Base-by-base conservation (phyloP, 2,797 vertebrate genomes). In the Kryptopterus vitreolus region DNA sequence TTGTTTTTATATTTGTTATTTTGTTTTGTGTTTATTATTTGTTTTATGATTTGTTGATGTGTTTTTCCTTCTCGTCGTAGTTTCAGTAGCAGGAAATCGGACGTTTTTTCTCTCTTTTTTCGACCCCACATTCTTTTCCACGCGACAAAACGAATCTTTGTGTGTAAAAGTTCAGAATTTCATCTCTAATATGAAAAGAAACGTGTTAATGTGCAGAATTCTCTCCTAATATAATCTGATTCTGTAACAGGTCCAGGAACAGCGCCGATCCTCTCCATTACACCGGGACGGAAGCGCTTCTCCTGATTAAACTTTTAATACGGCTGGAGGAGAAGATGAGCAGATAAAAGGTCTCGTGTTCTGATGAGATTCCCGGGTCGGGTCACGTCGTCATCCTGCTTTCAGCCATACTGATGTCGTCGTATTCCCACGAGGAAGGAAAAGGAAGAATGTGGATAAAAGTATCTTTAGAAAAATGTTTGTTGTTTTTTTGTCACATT, bases 311-410 rank as follows among this genome's bases (percentile, higher is more conserved):
- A 29, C n/a, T 73, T 71, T 61, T 46, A 50, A 68, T 50, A 62
- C 29, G n/a, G 35, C 55, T 78, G 9, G 3, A 78, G 77, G 26
- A 18, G 18, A 55, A 73, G 58, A 63, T 73, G 69, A 80, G 35
- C 43, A 79, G 55, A 77, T 57, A 77, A 31, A 46, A 53, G 48
- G 69, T 62, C 65, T 73, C 46, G 62, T 29, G 70, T 74, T 65
- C 57, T 80, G 48, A 74, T 65, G 66, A 65, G 59, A 43, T 61
- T 53, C 59, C 38, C 20, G n/a, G 29, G 71, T 50, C 69, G n/a
- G 63, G 69, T 63, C 68, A 13, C 57, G 26, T 43, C 33, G n/a
- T 46, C 69, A 73, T 29, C 24, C 38, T 15, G 22, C 15, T 38
- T 55, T 53, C 61, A 73, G 68, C 31, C 68, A 31, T 20, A 71